These are phyloP conservation scores for Caracal caracal DNA, from an alignment of 2,113 vertebrate genomes.

Conservation along the genomic window DNA sequence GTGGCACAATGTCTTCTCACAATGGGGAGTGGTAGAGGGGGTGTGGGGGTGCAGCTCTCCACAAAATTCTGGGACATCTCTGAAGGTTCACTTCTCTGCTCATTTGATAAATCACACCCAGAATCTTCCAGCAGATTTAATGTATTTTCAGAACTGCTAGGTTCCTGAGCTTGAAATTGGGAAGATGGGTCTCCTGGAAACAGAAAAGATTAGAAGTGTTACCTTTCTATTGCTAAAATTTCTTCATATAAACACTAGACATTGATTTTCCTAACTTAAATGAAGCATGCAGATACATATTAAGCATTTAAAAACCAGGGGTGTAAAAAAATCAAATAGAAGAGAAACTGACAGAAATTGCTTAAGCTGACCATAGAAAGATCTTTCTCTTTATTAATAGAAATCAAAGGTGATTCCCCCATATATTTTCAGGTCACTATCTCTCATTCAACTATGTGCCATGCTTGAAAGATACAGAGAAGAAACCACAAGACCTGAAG, in stretches of 20 bases:
- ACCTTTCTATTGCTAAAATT: not conserved
- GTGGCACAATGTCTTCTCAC: not conserved
- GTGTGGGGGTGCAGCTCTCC: not conserved
- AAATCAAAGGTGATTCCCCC: not conserved
- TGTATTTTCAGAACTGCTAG: constrained; percentile 58
- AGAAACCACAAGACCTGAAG: not conserved
- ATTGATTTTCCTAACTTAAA: not conserved
- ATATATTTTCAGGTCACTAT: not conserved
- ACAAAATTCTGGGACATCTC: constrained; percentile 70
- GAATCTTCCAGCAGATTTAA: constrained; percentile 83
- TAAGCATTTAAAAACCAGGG: constrained; percentile 29
- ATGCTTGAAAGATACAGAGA: not conserved
- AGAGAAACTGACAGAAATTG: not conserved
- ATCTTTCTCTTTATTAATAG: not conserved
- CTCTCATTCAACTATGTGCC: not conserved
- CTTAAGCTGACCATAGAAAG: not conserved
- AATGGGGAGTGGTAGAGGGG: constrained; percentile 62
- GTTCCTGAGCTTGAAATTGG: constrained; percentile 58
- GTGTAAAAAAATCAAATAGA: not conserved
- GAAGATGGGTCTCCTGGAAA: constrained; percentile 82
- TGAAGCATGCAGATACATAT: not conserved
- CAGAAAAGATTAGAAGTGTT: constrained; percentile 53
- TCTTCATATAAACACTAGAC: not conserved
- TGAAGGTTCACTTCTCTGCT: constrained; percentile 79
- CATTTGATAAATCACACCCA: constrained; percentile 85